Base-by-base conservation (phyloP, 2,797 vertebrate species). In the Siniperca obscura region DNA sequence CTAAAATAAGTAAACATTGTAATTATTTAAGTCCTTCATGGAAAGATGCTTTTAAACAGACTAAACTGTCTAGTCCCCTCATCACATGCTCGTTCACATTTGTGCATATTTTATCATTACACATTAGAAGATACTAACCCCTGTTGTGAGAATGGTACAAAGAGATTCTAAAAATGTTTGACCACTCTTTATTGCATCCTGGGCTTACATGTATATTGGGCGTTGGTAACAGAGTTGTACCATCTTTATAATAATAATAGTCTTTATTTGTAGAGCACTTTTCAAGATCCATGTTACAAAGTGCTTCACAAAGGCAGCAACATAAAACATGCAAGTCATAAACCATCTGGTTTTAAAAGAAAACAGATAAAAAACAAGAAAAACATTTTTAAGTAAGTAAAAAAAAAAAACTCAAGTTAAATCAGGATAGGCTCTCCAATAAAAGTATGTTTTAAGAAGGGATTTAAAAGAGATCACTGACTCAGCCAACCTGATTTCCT, bases 11-110 rank as follows among this genome's bases (percentile, higher is more conserved):
- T 44, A 70, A 65, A 57, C 59, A 59, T 0, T 78, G 9, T 17
- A 56, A 69, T 19, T 22, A 57, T 61, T 48, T 34, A 21, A 27
- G 13, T 62, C 46, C 2, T 11, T 53, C 34, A 65, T 42, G 50
- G 8, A 70, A 19, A 74, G 3, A 81, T 34, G 42, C 59, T 76
- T 76, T 57, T 22, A 42, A 59, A 36, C 38, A 48, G 22, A 55
- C n/a, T 55, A 2, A 3, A 36, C 40, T 30, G 30, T 66, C 14
- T 44, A 11, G 7, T 40, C 4, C 60, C 12, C 7, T 17, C 30
- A 5, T 30, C 12, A 8, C 19, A 44, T 25, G 16, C 30, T 53
- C 4, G 0, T 46, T 70, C 12, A 38, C 57, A 56, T 50, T 52
- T 40, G 25, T 59, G 22, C 69, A 55, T 56, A 55, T 48, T 38